Evolutionary conservation across 1,140 invertebrate species (phyloP), one percentile per base, ranked within the genome.

Genomic region (Drosophila rufa): DNA sequence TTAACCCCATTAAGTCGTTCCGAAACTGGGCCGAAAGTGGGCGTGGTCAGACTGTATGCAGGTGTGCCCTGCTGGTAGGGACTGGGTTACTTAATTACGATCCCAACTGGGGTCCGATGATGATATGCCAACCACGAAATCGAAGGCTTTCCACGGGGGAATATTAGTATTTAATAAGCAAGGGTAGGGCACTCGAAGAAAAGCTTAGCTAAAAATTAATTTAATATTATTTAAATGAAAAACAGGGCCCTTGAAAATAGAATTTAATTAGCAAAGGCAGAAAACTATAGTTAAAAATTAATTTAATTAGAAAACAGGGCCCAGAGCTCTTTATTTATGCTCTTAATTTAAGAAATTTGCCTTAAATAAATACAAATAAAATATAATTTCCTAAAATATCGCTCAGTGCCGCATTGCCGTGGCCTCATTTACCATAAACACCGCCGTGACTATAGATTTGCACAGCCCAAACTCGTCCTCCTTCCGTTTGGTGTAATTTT

Each of bases 1-100:
- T 58, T 14, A 22, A 65, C 38, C 57, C 38, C 40, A 57, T 40
- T 33, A 46, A 17, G 27, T 68, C 66, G 68, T 15, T 15, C 3
- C 51, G 27, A 71, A 73, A 71, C 36, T 73, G 69, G 69, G 22
- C 14, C 55, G 22, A 46, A n/a, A n/a, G 47, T 56, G 68, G 66
- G 46, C 11, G 62, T 67, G 33, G 58, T 7, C 7, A 19, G 25
- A 12, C 22, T 11, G 12, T 22, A 38, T 6, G 45, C 43, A 42
- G 53, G 69, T 71, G 66, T 50, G 22, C 22, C 27, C 50, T 47
- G n/a, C 14, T 36, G 33, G 42, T 56, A 51, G 67, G 68, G 27
- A 30, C 6, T 30, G 6, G 27, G 60, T 73, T 50, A 30, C 55
- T 73, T 74, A 74, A 74, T 73, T 73, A 74, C 46, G 46, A 36